These are phyloP conservation scores for Henricia sp. DNA, from an alignment of 53 echinoderm and acorn worm genomes.

Conservation along the genomic window DNA sequence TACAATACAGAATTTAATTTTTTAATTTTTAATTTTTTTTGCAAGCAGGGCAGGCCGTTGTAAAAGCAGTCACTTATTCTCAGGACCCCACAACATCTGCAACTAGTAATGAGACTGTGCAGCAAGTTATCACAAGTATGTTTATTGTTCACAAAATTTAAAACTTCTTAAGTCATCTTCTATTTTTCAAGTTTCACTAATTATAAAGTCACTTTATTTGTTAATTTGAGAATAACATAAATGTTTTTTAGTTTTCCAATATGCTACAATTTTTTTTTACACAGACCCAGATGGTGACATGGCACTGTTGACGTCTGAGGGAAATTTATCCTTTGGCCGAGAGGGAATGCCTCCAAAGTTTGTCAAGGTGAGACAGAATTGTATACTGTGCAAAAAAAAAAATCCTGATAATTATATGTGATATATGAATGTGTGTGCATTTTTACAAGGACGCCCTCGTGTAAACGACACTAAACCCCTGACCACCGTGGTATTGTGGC, in stretches of 20 bases:
- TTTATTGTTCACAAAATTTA: no score
- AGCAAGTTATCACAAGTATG: conserved; percentile 15
- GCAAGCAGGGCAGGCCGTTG: conserved; percentile 25
- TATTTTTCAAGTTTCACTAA: no score
- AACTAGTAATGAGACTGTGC: not conserved
- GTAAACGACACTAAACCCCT: no score
- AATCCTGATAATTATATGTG: no score
- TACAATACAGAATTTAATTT: not conserved
- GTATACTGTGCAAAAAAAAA: no score
- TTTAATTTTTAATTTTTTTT: not conserved
- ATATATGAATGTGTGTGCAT: no score
- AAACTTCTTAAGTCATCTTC: no score
- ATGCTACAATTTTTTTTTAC: not conserved
- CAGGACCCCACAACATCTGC: not conserved
- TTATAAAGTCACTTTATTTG: no score
- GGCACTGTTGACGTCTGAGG: conserved; percentile 20
- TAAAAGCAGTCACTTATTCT: not conserved
- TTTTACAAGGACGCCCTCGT: no score
- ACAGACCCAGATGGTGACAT: conserved; percentile 41
- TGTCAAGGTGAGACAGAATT: conserved; percentile 43
- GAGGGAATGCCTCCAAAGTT: conserved; percentile 46
- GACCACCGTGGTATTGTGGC: no score
- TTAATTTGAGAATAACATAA: no score
- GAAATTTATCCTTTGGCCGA: conserved; percentile 48
- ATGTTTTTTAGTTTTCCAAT: no score